Evolutionary conservation across 2,888 invertebrate genomes (phyloP).

Genomic region (Agrotis puta): DNA sequence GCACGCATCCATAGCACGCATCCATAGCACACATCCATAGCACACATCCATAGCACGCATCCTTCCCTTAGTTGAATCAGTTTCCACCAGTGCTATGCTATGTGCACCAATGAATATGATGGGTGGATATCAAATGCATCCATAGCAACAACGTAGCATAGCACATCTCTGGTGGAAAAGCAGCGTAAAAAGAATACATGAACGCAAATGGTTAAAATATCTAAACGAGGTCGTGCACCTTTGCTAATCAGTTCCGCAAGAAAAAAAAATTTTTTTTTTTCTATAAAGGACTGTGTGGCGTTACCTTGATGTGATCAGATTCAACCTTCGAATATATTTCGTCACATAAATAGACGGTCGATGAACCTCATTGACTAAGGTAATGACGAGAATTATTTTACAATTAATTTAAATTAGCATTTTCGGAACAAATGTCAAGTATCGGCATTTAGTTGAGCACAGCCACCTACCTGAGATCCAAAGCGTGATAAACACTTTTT

Average conservation of each 20-base stretch:
- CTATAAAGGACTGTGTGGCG: conserved; percentile 73
- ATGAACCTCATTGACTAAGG: conserved; percentile 77
- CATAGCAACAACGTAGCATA: too few relatives aligned
- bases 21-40: too few relatives aligned
- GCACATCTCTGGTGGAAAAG: too few relatives aligned
- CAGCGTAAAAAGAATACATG: conserved; percentile 65
- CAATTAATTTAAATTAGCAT: conserved; percentile 66
- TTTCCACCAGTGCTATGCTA: too few relatives aligned
- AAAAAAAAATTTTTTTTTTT: conserved; percentile 71
- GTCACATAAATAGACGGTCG: conserved; percentile 81
- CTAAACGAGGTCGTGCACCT: conserved; percentile 77
- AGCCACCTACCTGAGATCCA: conserved; percentile 44
- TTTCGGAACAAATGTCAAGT: conserved; percentile 65
- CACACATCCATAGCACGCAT: too few relatives aligned
- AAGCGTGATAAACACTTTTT: conserved; percentile 72
- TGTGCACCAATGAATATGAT: too few relatives aligned
- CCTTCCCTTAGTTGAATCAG: too few relatives aligned
- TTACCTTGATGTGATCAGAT: conserved; percentile 79
- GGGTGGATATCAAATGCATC: too few relatives aligned
- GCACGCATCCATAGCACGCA: too few relatives aligned
- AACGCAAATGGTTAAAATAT: conserved; percentile 70
- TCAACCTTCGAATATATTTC: conserved; percentile 85
- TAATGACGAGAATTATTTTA: conserved; percentile 65
- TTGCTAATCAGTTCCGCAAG: conserved; percentile 76
- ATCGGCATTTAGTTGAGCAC: conserved; percentile 47